Evolutionary conservation across 1,140 invertebrate species (phyloP), one percentile per base, ranked within the genome.

Genomic region (Drosophila bocki): DNA sequence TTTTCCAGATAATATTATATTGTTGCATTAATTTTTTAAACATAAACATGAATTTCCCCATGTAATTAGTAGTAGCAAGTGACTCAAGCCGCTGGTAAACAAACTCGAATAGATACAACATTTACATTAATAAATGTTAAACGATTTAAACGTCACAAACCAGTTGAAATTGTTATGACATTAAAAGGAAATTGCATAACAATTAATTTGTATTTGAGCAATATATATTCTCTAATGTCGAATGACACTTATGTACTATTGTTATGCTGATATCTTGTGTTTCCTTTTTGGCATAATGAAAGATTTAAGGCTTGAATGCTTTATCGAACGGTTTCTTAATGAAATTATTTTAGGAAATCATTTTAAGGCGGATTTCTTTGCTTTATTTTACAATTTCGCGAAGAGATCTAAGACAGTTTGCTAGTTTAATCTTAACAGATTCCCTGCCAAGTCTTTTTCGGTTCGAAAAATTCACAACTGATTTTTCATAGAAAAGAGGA

Each of bases 151-250:
- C 26, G 26, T 32, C 29, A 51, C 5, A 17, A 51, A 17, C 48
- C 48, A 51, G 26, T 51, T 51, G n/a, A 7, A 51, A 51, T 32
- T 51, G 29, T 32, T 51, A 17, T 51, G 48, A 51, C 48, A 51
- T 51, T 51, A 17, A 32, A 0, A 12, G 29, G 48, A 32, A 51
- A 51, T 51, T 33, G 48, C 48, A 51, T 32, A 17, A 51, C 5
- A 51, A 32, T 17, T 29, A n/a, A 50, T 51, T 32, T 51, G 13
- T 15, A 4, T 47, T 6, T 29, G 26, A 6, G 26, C 6, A 29
- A 29, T 29, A 29, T 29, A 29, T 6, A 6, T 29, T 29, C 26
- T 26, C 26, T 26, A 26, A 26, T 26, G 26, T 29, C 26, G 5
- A 7, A 6, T 29, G 26, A 6, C 26, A 29, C 26, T 22, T 22